phyloP scores from a whole-genome alignment of 1,140 invertebrate genomes.

The Magallana gigas region DNA sequence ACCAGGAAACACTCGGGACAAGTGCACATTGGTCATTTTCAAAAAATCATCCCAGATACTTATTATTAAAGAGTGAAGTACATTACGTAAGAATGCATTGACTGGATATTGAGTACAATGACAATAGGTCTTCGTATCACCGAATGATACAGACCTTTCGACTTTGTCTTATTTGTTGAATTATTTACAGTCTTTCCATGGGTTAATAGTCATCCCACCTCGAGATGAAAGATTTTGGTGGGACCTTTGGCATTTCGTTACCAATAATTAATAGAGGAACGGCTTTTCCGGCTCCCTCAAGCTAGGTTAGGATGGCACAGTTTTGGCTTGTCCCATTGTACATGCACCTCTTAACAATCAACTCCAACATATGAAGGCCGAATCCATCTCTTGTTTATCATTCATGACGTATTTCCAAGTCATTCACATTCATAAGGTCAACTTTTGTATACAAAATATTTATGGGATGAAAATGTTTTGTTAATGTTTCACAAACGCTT shows the following conservation, averaged over 20 bases:
- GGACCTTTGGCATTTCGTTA: constrained; percentile 19
- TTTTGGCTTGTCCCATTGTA: no score
- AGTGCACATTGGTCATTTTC: background rate
- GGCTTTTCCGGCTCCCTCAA: background rate
- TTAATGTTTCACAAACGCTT: no score
- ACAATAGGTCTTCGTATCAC: background rate
- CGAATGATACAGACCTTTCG: constrained; percentile 19
- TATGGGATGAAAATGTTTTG: no score
- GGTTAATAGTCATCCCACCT: background rate
- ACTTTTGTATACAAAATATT: no score
- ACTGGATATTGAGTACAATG: background rate
- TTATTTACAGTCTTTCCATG: constrained; percentile 8
- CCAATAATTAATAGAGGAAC: background rate
- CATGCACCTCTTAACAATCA: no score
- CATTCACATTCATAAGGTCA: background rate
- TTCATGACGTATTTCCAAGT: background rate
- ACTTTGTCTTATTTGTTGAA: background rate
- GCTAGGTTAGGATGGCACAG: background rate
- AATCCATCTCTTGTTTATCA: background rate
- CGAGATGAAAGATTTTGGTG: background rate
- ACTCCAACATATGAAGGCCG: background rate
- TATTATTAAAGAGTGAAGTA: background rate
- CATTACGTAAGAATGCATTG: constrained; percentile 9
- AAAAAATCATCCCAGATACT: background rate
- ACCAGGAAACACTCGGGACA: background rate